Evolutionary conservation across 2,888 invertebrate species (phyloP), one percentile per base, ranked within the genome.

Genomic region (Frankliniella intonsa): DNA sequence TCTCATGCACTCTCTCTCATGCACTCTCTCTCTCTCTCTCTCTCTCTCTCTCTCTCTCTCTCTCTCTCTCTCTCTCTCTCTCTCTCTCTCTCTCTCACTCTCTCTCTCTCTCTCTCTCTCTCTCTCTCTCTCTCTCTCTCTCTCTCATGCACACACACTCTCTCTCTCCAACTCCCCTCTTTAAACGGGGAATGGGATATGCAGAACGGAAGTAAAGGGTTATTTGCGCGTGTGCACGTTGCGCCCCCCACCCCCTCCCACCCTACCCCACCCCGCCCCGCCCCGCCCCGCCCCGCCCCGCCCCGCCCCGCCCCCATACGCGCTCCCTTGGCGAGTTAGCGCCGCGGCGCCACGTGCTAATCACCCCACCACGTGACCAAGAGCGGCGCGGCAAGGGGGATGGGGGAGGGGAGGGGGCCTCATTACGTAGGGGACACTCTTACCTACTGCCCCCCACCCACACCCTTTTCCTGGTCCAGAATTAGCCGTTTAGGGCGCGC

Each of bases 91-190:
- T 62, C 17, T 62, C 62, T 62, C 55, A 17, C 55, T 55, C 55
- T 55, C 55, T 55, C 55, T 55, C 55, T 55, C 55, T 55, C 55
- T 55, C 55, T 55, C 55, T 55, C 55, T 55, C 55, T 55, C 55
- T 55, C 55, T 55, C 55, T 19, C 55, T 10, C 55, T 55, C 10
- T 3, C 12, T 12, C 55, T 19, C 19, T 51, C 51, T 9, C 55
- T 55, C 55, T 19, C 19, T 2, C 55, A 55, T 19, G 55, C 51
- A 9, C 51, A 51, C 51, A 51, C 12, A 19, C 55, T 19, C 19
- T 12, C 19, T 12, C 14, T 55, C 55, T 55, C 55, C 55, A 55
- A 17, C 55, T 55, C 55, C 55, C 55, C 10, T 17, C 19, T 55
- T 62, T 55, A 55, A 55, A 8, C 55, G 17, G 55, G 55, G 9